Evolutionary conservation across 1,140 invertebrate genomes (phyloP).

Genomic region (Chironomus striatipennis): DNA sequence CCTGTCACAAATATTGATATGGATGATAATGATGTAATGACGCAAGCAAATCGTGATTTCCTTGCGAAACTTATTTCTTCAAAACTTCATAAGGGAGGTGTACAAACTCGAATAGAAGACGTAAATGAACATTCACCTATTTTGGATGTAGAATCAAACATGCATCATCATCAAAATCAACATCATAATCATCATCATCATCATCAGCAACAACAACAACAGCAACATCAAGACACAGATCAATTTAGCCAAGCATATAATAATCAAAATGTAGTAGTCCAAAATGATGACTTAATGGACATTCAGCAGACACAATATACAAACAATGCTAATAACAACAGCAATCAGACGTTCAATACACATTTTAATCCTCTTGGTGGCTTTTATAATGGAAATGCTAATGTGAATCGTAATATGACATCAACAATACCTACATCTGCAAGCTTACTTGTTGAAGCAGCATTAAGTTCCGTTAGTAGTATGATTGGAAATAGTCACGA

Average conservation of each 20-base stretch:
- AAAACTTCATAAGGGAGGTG: conserved; percentile 22
- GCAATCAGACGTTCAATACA: conserved; percentile 28
- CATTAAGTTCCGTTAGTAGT: conserved; percentile 40
- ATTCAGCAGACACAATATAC: conserved; percentile 21
- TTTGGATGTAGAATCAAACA: conserved; percentile 37
- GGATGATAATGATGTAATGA: conserved; percentile 25
- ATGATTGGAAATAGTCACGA: conserved; percentile 40
- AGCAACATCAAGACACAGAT: background rate
- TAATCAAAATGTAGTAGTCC: background rate
- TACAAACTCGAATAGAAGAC: conserved; percentile 31
- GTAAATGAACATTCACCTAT: conserved; percentile 40
- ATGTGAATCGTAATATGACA: conserved; percentile 31
- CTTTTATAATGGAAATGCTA: conserved; percentile 35
- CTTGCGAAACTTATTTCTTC: conserved; percentile 33
- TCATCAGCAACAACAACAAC: background rate
- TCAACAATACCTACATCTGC: conserved; percentile 35
- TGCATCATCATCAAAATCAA: conserved; percentile 7
- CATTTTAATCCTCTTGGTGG: conserved; percentile 10
- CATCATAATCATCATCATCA: conserved; percentile 14
- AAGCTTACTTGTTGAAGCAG: conserved; percentile 40
- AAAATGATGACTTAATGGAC: conserved; percentile 24
- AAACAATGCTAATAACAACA: conserved; percentile 25
- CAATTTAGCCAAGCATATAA: conserved; percentile 21
- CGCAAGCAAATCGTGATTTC: conserved; percentile 37
- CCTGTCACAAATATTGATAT: background rate